These are phyloP conservation scores for Propithecus coquereli DNA, from an alignment of 2,113 vertebrate genomes.

Conservation along the genomic window DNA sequence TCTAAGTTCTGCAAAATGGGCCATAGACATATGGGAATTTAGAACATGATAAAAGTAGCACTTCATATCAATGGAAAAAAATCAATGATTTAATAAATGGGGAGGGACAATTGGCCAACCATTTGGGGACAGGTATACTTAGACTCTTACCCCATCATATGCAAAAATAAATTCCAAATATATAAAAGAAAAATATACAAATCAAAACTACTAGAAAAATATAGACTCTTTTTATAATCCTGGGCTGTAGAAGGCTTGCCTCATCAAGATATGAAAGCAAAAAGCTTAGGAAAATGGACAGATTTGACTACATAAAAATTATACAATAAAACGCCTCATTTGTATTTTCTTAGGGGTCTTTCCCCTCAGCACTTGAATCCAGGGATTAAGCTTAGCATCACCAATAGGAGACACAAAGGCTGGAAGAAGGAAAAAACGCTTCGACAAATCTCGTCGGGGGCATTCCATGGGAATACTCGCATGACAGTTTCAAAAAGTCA, in stretches of 20 bases:
- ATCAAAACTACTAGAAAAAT: not conserved
- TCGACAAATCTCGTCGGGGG: accelerated
- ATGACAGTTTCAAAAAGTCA: not conserved
- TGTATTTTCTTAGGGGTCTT: not conserved
- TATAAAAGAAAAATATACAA: not conserved
- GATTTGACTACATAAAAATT: not conserved
- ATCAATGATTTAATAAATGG: not conserved
- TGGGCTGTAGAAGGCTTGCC: not conserved
- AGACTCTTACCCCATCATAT: not conserved
- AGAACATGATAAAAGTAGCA: not conserved
- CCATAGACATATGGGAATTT: not conserved
- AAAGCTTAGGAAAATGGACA: constrained; percentile 42
- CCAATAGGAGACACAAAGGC: accelerated
- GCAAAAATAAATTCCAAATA: not conserved
- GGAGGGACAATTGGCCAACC: not conserved
- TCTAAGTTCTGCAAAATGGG: not conserved
- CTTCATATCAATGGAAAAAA: not conserved
- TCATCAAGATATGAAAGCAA: constrained; percentile 6
- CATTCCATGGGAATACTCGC: not conserved
- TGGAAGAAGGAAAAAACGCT: not conserved
- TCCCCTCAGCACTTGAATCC: not conserved
- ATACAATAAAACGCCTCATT: not conserved
- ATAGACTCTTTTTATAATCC: not conserved
- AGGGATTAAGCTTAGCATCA: not conserved
- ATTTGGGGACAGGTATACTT: not conserved